Base-by-base conservation (phyloP, 2,797 vertebrate genomes). In the Leptoclinus maculatus region DNA sequence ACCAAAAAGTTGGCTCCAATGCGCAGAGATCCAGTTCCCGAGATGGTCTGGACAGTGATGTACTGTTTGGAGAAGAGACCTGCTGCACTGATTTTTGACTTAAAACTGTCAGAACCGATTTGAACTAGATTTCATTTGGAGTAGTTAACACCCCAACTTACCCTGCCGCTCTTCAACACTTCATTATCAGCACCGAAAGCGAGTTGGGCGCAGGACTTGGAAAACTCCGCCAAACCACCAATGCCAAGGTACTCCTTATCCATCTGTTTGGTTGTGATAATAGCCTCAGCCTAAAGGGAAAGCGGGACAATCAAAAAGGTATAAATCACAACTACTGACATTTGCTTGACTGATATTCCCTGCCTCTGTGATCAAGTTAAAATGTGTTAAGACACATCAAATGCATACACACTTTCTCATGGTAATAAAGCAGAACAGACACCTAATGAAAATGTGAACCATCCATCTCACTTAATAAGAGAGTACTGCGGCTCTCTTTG, bases 201-300 rank as follows among this genome's bases (percentile, higher is more conserved):
- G 41, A 99, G 95, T 36, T 97, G 93, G 53, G 97, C 97, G 0
- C 97, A 98, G 0, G 97, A 95, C 90, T 97, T 97, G 64, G 86
- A 93, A 68, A 99, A 99, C 5, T 99, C 98, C 0, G 94, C 97
- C 36, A 99, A 92, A 1, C 98, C 98, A 0, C 67, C 95, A 0
- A 99, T 99, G 58, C 93, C 87, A 76, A 99, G 94, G 83, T 99
- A 99, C 84, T 99, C 98, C 92, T 99, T 99, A 93, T 99, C 98
- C 95, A 99, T 66, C 84, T 96, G 96, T 92, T 98, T 98, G 29
- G 94, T 89, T 71, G 97, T 92, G 83, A 99, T 97, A 88, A 96
- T 83, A 67, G 95, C 95, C 91, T 99, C 98, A 0, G 98, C 98
- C 98, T 99, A 69, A 6, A 79, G n/a, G 57, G 9, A 56, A 16